Evolutionary conservation across 2,797 vertebrate genomes (phyloP).

Genomic region (Artibeus lituratus): DNA sequence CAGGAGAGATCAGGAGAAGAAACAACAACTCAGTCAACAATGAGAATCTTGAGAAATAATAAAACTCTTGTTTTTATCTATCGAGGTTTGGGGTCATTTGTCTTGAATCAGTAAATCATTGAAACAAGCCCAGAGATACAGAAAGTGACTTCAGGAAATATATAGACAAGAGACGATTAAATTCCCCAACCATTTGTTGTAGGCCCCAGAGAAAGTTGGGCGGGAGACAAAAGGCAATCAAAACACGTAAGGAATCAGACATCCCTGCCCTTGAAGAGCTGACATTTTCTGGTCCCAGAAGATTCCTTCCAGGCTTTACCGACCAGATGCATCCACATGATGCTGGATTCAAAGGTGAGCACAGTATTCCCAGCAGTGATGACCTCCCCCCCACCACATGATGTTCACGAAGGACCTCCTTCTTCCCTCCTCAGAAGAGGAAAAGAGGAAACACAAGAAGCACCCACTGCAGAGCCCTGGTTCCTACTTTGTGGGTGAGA

Average conservation of each 20-base stretch:
- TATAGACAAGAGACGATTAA: background rate
- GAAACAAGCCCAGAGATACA: background rate
- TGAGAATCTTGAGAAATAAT: background rate
- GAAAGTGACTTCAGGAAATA: background rate
- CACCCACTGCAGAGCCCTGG: background rate
- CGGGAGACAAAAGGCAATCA: background rate
- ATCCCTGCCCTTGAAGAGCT: background rate
- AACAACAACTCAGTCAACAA: background rate
- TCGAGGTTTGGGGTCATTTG: background rate
- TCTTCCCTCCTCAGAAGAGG: background rate
- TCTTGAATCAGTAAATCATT: background rate
- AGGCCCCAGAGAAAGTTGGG: background rate
- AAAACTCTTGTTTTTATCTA: background rate
- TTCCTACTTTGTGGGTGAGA: background rate
- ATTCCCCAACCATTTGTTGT: background rate
- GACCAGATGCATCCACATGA: background rate
- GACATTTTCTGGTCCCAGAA: background rate
- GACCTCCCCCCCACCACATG: background rate
- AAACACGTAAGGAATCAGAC: background rate
- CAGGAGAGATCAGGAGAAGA: background rate
- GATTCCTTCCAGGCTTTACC: background rate
- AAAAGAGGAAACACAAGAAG: background rate
- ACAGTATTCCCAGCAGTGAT: background rate
- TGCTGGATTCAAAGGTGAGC: background rate
- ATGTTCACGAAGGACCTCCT: background rate